These are phyloP conservation scores for Scleropages formosus DNA, from an alignment of 2,797 vertebrate species.

Conservation along the genomic window DNA sequence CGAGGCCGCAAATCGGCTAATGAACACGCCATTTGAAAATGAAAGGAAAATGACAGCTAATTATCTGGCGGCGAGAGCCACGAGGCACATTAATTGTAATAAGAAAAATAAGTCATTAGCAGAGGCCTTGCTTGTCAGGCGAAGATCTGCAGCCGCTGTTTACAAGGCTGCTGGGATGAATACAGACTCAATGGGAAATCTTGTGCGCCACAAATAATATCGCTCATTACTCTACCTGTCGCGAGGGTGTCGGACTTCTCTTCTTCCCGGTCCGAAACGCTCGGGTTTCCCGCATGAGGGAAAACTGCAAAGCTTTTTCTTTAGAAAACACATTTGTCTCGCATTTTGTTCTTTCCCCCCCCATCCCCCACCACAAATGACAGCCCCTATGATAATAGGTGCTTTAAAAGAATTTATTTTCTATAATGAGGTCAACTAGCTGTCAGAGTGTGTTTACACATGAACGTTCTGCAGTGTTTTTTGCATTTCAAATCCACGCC, in stretches of 20 bases:
- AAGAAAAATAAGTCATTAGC: slow-evolving; percentile 52
- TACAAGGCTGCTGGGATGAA: slow-evolving; percentile 51
- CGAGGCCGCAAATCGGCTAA: slow-evolving; percentile 57
- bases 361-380: not conserved
- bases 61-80: slow-evolving; percentile 64
- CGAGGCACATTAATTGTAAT: slow-evolving; percentile 58
- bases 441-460: slow-evolving; percentile 13
- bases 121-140: slow-evolving; percentile 52
- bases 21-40: slow-evolving; percentile 64
- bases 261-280: not conserved
- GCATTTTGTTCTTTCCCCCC: not conserved
- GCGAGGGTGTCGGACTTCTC: not conserved
- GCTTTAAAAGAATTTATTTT: not conserved
- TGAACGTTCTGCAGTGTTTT: not conserved
- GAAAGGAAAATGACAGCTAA: slow-evolving; percentile 64
- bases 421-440: slow-evolving; percentile 1
- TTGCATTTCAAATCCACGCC: slow-evolving; percentile 9
- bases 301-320: too few species aligned
- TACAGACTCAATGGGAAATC: slow-evolving; percentile 50
- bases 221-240: not conserved
- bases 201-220: slow-evolving; percentile 28
- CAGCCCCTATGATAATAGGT: not conserved
- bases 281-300: too few species aligned
- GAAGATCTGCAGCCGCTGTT: slow-evolving; percentile 59
- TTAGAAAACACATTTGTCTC: not conserved